Conservation (phyloP, 1,140 invertebrate species). For the Hormaphis cornu region DNA sequence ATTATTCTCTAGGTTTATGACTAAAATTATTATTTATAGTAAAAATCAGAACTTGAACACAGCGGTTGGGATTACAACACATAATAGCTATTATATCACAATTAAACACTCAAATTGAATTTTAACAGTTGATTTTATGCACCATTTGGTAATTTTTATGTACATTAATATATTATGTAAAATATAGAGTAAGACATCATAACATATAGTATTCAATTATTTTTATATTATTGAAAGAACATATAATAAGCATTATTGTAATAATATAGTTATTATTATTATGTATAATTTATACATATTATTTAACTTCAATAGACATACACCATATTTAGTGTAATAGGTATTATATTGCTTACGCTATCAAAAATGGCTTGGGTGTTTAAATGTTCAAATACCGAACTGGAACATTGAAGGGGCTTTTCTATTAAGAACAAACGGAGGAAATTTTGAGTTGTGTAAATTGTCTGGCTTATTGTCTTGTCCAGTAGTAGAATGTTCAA, state of each 20-base stretch:
- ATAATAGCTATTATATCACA: background rate
- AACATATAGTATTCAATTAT: background rate
- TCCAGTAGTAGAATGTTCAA: background rate
- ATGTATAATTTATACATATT: no score
- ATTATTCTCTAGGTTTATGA: background rate
- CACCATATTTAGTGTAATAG: background rate
- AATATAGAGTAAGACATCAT: background rate
- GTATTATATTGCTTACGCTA: background rate
- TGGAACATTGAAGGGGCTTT: conserved; percentile 31
- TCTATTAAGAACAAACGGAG: conserved; percentile 18
- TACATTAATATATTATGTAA: background rate
- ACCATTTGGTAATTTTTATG: background rate
- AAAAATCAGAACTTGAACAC: background rate
- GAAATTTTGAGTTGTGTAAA: background rate
- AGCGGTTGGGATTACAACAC: background rate
- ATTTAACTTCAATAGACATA: no score
- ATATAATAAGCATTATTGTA: no score
- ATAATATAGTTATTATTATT: no score
- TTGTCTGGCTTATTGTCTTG: background rate
- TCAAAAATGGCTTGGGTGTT: background rate
- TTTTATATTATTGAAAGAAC: no score
- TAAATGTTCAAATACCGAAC: conserved; percentile 28
- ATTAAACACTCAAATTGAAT: background rate
- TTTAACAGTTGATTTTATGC: background rate
- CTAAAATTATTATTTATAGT: background rate